Base-by-base conservation (phyloP, 2,797 vertebrate genomes). In the Nyctibius grandis region DNA sequence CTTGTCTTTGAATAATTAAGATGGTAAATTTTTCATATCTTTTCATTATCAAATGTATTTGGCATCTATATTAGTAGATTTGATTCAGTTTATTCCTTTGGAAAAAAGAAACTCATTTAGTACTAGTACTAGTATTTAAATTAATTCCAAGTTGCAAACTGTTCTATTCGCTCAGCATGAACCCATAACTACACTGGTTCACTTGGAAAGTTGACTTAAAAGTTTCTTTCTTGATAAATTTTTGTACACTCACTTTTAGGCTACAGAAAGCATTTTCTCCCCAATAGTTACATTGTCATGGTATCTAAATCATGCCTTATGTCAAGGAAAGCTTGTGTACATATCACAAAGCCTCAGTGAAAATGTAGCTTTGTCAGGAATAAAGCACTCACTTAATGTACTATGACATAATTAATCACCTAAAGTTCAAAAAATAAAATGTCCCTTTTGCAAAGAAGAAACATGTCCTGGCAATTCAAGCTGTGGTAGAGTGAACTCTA, bases 381-480 rank as follows among this genome's bases (percentile, higher is more conserved):
- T 65, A 96, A 96, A 60, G 9, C n/a, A 75, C 45, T 74, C 36
- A 85, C 54, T 92, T 95, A 92, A 96, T 73, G 59, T 31, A 80
- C 50, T 92, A 78, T 59, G 53, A 76, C 85, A 78, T 79, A 96
- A 96, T 93, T 97, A 97, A 97, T 95, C 91, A 97, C 50, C 8
- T 29, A 44, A 67, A 89, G 40, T 88, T 92, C 31, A 77, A 78
- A 75, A 88, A 94, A 73, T 61, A 84, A 15, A 89, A 28, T 0
- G 2, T 28, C 21, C 21, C n/a, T 65, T 78, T 9, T 65, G 45
- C 4, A 69, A 85, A 93, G 12, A 38, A 47, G 28, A 85, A 93
- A 44, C 8, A 70, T 34, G 23, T 51, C 87, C 74, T 89, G 80
- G 44, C 17, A 94, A 91, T 96, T 94, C 53, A 91, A 78, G 33